These are phyloP conservation scores for Alviniconcha marisindica DNA, from an alignment of 1,140 invertebrate genomes.

Conservation along the genomic window DNA sequence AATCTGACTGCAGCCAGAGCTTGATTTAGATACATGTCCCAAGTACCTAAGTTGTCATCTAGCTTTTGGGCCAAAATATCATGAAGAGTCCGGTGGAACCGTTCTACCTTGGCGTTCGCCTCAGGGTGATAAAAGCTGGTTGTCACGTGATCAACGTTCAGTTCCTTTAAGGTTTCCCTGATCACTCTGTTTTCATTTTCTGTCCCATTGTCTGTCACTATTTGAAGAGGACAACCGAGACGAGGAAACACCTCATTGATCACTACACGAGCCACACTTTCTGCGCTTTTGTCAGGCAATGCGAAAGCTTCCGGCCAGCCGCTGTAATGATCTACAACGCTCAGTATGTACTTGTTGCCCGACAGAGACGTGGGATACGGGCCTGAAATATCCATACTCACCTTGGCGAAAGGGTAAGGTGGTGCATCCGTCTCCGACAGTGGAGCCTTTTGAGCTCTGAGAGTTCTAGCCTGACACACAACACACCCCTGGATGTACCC, in stretches of 20 bases:
- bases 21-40: slow-evolving; percentile 42
- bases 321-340: slow-evolving; percentile 40
- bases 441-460: slow-evolving; percentile 26
- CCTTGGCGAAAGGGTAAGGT: slow-evolving; percentile 38
- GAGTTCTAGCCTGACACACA: slow-evolving; percentile 31
- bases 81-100: slow-evolving; percentile 44
- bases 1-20: slow-evolving; percentile 40
- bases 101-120: slow-evolving; percentile 33
- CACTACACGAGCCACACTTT: slow-evolving; percentile 27
- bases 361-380: slow-evolving; percentile 43
- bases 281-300: slow-evolving; percentile 40
- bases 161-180: slow-evolving; percentile 11
- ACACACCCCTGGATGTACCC: slow-evolving; percentile 40
- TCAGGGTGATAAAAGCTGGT: slow-evolving; percentile 41
- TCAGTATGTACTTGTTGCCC: slow-evolving; percentile 41
- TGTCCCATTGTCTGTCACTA: slow-evolving; percentile 33
- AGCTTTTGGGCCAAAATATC: slow-evolving; percentile 42
- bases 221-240: background rate
- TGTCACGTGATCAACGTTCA: slow-evolving; percentile 34
- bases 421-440: slow-evolving; percentile 41
- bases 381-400: slow-evolving; percentile 47
- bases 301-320: slow-evolving; percentile 43
- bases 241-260: slow-evolving; percentile 34
- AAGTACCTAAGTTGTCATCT: background rate
- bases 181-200: slow-evolving; percentile 39